Evolutionary conservation across 2,888 invertebrate species (phyloP), one percentile per base, ranked within the genome.

Genomic region (Drosophila meridionalis): DNA sequence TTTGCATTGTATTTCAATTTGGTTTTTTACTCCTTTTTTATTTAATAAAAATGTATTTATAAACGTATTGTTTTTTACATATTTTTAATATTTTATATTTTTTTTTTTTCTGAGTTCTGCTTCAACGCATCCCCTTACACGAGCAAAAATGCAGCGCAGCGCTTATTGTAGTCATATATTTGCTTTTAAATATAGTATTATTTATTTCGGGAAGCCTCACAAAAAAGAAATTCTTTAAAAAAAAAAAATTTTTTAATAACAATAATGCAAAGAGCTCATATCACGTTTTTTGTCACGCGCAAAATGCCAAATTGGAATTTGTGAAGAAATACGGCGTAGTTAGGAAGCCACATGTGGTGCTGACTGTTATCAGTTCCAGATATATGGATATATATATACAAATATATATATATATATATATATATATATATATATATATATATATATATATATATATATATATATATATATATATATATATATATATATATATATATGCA

Each of bases 91-190:
- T 40, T 12, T 57, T 12, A 42, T 26, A 45, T 45, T n/a, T n/a
- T 28, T 4, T 32, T 34, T 34, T 53, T 57, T 6, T 48, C 62
- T 50, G 52, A 30, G 47, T 57, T 40, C 55, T 42, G 14, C 65
- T 69, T 59, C 67, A 63, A 40, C 74, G 85, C 88, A 76, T 85
- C 77, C 83, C 85, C 55, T 87, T 83, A 80, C 82, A 83, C 20
- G 61, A 43, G n/a, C 55, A 83, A 86, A 83, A 86, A 58, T 88
- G 87, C 84, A 89, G 12, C 57, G 76, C 73, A 57, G 70, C 62
- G 74, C 77, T 80, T 80, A 80, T 83, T 83, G 11, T 36, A 82
- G 68, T n/a, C 48, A 40, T 52, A 61, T 20, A 60, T 80, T 62
- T 52, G 53, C 61, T 60, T 56, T 72, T 80, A 76, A 76, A 80